Evolutionary conservation across 2,797 vertebrate genomes (phyloP).

Genomic region (Dipus sagitta): DNA sequence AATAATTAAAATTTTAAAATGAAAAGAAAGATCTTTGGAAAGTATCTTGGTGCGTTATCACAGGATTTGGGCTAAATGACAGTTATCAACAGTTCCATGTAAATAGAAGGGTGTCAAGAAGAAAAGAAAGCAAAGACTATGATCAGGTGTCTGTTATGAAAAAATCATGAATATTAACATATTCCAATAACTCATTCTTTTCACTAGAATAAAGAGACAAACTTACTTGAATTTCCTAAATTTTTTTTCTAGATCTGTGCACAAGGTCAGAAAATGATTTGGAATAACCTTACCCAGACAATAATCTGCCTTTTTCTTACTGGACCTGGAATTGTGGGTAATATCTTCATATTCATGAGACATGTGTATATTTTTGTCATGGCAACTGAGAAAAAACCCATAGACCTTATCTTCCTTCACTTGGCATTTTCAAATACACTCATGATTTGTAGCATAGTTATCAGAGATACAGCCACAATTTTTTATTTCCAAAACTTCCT

Average conservation of each 20-base stretch:
- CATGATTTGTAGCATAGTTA: neutral
- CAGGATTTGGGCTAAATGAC: too few species aligned
- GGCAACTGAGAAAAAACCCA: neutral
- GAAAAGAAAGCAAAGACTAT: too few species aligned
- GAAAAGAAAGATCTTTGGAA: too few species aligned
- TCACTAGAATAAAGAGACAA: neutral
- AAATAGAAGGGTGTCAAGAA: too few species aligned
- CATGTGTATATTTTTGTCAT: neutral
- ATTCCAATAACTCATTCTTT: too few species aligned
- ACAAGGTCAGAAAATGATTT: slow-evolving; percentile 20
- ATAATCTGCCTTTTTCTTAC: neutral
- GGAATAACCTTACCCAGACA: neutral
- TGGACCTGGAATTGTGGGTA: slow-evolving; percentile 11
- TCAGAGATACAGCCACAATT: too few species aligned
- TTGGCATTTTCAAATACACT: slow-evolving; percentile 18
- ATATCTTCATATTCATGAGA: neutral
- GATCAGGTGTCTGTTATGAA: too few species aligned
- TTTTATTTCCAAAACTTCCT: slow-evolving; percentile 36
- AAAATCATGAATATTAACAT: too few species aligned
- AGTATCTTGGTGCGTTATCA: too few species aligned
- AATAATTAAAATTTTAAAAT: too few species aligned
- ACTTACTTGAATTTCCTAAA: neutral
- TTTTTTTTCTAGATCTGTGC: neutral
- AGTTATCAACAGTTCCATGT: too few species aligned
- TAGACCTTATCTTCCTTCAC: slow-evolving; percentile 5